A percentile compares a stretch with the other conserved stretches of the same genome.
phyloP scores from a whole-genome alignment of 2,797 vertebrate species.

The Intellagama lesueurii region DNA sequence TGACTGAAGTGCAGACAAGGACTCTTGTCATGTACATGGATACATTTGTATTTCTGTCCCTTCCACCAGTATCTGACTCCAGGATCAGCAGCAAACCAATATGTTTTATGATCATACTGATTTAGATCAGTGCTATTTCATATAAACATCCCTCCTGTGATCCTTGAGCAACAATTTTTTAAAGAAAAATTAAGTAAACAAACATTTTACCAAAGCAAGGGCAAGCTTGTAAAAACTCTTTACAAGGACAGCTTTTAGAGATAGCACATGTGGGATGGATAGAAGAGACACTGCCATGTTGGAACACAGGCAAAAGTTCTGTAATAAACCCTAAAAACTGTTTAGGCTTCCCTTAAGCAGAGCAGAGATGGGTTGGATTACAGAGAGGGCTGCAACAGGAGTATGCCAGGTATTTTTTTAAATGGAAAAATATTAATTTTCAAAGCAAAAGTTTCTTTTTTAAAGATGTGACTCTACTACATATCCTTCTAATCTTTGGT shows the following conservation, averaged over 20 bases:
- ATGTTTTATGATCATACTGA: slow-evolving; percentile 59
- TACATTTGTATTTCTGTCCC: slow-evolving; percentile 15
- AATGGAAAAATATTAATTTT: neutral
- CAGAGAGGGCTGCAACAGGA: slow-evolving; percentile 23
- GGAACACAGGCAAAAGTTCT: slow-evolving; percentile 52
- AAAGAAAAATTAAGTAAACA: slow-evolving; percentile 59
- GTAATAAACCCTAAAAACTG: neutral
- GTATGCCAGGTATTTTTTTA: neutral
- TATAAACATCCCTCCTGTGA: slow-evolving; percentile 39
- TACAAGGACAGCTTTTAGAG: slow-evolving; percentile 55
- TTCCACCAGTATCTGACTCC: slow-evolving; percentile 50
- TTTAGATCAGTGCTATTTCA: slow-evolving; percentile 58
- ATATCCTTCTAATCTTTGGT: neutral
- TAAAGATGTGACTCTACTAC: neutral
- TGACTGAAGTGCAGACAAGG: rapidly evolving
- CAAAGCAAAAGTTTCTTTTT: slow-evolving; percentile 5
- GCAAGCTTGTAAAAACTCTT: slow-evolving; percentile 65
- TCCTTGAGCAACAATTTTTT: slow-evolving; percentile 24
- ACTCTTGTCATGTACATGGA: slow-evolving; percentile 10
- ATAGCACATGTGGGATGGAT: slow-evolving; percentile 42
- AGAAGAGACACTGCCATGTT: slow-evolving; percentile 40
- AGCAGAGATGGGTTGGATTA: slow-evolving; percentile 27
- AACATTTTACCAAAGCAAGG: slow-evolving; percentile 58
- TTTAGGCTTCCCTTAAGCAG: slow-evolving; percentile 51
- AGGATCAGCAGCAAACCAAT: slow-evolving; percentile 55